These are phyloP conservation scores for Eunapius fragilis DNA, from an alignment of 37 sponge, comb jelly and placozoan species.

Conservation along the genomic window DNA sequence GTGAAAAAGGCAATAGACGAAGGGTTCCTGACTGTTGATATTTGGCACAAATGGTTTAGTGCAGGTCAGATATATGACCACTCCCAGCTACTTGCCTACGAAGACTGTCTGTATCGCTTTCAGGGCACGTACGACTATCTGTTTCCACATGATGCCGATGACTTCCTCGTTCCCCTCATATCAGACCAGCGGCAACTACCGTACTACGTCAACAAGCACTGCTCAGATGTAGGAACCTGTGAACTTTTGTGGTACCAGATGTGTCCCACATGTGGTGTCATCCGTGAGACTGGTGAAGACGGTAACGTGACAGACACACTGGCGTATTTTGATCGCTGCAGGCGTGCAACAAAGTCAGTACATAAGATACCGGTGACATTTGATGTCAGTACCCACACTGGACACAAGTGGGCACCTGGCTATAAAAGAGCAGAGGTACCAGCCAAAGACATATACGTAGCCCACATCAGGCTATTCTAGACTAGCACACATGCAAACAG, in stretches of 20 bases:
- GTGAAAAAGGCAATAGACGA: slow-evolving; percentile 6
- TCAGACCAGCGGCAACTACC: slow-evolving; percentile 7
- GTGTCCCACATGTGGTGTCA: slow-evolving; percentile 27
- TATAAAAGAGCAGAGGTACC: too few relatives aligned
- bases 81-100: slow-evolving; percentile 22
- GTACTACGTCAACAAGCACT: slow-evolving; percentile 27
- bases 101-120: slow-evolving; percentile 43
- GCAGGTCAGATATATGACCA: slow-evolving; percentile 14
- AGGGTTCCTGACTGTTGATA: slow-evolving; percentile 27
- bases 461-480: too few relatives aligned
- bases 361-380: neutral
- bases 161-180: slow-evolving; percentile 36
- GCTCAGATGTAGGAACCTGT: slow-evolving; percentile 10
- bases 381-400: slow-evolving; percentile 6
- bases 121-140: slow-evolving; percentile 34
- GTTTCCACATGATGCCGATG: slow-evolving; percentile 35
- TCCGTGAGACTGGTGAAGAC: neutral
- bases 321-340: neutral
- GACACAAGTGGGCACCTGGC: too few relatives aligned
- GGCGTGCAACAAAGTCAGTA: neutral
- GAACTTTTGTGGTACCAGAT: slow-evolving; percentile 24
- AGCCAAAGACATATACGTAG: too few relatives aligned
- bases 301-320: slow-evolving; percentile 27
- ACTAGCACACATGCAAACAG: too few relatives aligned
- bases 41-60: slow-evolving; percentile 25